Conservation (phyloP, 2,797 vertebrate species). For the Tragelaphus eurycerus region DNA sequence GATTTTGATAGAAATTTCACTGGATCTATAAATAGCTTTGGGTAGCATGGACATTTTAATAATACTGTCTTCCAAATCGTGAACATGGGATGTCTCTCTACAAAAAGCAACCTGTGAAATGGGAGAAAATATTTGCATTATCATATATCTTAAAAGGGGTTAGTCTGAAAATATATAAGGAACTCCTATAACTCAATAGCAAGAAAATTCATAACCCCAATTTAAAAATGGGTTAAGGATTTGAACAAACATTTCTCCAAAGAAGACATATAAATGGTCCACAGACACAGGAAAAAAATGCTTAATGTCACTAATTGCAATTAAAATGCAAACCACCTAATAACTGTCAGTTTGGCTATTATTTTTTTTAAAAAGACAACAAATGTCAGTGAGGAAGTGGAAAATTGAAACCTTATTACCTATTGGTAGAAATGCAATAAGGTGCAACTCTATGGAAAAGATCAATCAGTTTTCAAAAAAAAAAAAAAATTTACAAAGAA, state of each 20-base stretch:
- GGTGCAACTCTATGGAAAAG: neutral
- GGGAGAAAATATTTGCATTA: neutral
- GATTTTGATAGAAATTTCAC: neutral
- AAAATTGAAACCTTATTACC: neutral
- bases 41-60: neutral
- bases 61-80: neutral
- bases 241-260: neutral
- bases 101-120: neutral
- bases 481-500: neutral
- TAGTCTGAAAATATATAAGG: neutral
- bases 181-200: neutral
- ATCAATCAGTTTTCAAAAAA: neutral
- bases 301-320: neutral
- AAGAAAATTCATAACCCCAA: neutral
- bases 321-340: neutral
- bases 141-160: neutral
- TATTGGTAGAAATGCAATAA: neutral
- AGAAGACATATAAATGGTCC: neutral
- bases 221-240: neutral
- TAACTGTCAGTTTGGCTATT: neutral
- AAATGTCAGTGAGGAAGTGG: neutral
- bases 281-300: neutral
- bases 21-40: neutral
- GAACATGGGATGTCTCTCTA: neutral
- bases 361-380: neutral